Evolutionary conservation across 2,888 invertebrate genomes (phyloP).

Genomic region (Spilosoma lubricipeda): DNA sequence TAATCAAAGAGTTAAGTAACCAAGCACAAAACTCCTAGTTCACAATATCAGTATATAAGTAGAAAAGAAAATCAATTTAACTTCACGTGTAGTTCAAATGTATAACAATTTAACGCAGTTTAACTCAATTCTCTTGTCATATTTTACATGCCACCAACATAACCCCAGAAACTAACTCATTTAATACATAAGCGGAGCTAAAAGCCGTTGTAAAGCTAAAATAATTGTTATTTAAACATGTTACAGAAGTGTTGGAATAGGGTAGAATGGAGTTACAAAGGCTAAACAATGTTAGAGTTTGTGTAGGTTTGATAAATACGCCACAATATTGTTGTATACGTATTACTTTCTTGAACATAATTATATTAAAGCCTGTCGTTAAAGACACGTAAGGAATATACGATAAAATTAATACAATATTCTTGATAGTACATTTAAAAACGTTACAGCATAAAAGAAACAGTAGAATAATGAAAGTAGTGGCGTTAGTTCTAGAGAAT

Average conservation of each 20-base stretch:
- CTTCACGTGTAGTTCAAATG: background rate
- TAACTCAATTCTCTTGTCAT: constrained; percentile 16
- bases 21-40: background rate
- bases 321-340: background rate
- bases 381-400: background rate
- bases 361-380: background rate
- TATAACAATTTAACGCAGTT: background rate
- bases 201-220: constrained; percentile 51
- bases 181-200: constrained; percentile 49
- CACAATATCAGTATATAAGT: background rate
- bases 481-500: too few relatives aligned
- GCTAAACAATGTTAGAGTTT: constrained; percentile 6
- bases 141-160: constrained; percentile 27
- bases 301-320: constrained; percentile 1
- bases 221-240: constrained; percentile 52
- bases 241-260: constrained; percentile 18
- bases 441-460: too few relatives aligned
- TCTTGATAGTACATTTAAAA: too few relatives aligned
- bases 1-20: too few relatives aligned
- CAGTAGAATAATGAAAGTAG: too few relatives aligned
- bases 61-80: background rate
- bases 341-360: background rate
- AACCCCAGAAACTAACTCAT: constrained; percentile 48
- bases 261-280: constrained; percentile 12
- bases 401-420: too few relatives aligned